Percentiles rank a stretch among this genome's conserved stretches.
Conservation (phyloP, 2,797 vertebrate genomes). For the Orientallactaga sibirica region DNA sequence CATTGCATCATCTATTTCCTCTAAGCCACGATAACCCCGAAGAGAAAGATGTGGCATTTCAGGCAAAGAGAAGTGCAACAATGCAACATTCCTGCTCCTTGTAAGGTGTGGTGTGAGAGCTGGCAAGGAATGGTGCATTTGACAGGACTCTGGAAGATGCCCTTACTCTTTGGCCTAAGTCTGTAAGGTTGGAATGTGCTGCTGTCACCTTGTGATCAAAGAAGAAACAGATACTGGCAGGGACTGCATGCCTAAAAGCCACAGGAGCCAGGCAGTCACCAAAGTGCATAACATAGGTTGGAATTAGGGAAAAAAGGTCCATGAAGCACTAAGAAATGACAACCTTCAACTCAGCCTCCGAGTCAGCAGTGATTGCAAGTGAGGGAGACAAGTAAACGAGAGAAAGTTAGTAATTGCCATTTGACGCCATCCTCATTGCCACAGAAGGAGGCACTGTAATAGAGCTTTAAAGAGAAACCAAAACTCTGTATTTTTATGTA, state of each 20-base stretch:
- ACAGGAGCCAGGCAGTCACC: neutral
- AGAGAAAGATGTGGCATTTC: neutral
- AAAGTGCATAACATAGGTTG: neutral
- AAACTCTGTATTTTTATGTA: neutral
- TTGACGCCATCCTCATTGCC: neutral
- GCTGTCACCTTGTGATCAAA: neutral
- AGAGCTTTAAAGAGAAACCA: neutral
- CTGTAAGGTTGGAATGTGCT: neutral
- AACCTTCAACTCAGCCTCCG: neutral
- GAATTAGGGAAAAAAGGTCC: neutral
- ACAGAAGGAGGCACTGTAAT: neutral
- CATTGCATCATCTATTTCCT: neutral
- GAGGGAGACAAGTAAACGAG: neutral
- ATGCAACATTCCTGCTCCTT: rapidly evolving
- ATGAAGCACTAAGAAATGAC: neutral
- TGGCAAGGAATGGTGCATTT: rapidly evolving
- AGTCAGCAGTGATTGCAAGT: neutral
- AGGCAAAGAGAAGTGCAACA: neutral
- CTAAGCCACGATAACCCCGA: neutral
- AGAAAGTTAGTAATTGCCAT: rapidly evolving
- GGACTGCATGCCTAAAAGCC: neutral
- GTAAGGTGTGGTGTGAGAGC: neutral
- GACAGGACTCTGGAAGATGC: neutral
- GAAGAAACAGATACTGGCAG: neutral
- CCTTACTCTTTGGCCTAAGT: neutral